Evolutionary conservation across 2,888 invertebrate genomes (phyloP).

Genomic region (Papilio protenor): DNA sequence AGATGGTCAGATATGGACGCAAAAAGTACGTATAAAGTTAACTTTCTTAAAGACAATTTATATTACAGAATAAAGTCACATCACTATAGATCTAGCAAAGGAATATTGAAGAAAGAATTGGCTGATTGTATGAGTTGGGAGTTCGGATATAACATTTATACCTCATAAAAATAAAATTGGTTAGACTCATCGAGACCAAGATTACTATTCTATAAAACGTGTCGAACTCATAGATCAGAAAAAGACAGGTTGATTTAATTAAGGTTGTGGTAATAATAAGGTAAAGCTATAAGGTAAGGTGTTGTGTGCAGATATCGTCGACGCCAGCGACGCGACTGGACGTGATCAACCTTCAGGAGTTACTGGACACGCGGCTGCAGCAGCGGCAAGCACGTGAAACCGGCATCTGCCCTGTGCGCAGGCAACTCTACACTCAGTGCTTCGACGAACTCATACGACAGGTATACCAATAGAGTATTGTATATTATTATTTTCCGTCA

Average conservation of each 20-base stretch:
- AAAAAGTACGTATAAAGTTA: constrained; percentile 83
- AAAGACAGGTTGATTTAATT: no score
- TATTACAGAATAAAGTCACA: no score
- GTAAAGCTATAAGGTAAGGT: not conserved
- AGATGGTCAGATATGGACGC: constrained; percentile 95
- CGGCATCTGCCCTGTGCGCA: constrained; percentile 96
- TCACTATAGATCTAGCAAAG: not conserved
- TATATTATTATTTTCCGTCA: not conserved
- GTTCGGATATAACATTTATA: no score
- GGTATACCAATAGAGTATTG: constrained; percentile 53
- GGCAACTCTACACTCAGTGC: constrained; percentile 97
- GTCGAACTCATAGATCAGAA: no score
- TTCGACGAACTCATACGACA: constrained; percentile 88
- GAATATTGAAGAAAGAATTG: not conserved
- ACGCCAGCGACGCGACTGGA: constrained; percentile 98
- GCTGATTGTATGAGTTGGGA: no score
- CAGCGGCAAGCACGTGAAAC: constrained; percentile 98
- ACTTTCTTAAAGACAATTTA: not conserved
- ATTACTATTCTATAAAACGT: no score
- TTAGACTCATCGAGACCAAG: no score
- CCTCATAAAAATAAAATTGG: no score
- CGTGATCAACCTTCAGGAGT: constrained; percentile 98
- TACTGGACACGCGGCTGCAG: constrained; percentile 94
- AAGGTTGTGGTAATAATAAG: no score
- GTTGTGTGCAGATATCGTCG: constrained; percentile 90